Evolutionary conservation across 2,113 vertebrate species (phyloP).

Genomic region (Centropus unirufus): DNA sequence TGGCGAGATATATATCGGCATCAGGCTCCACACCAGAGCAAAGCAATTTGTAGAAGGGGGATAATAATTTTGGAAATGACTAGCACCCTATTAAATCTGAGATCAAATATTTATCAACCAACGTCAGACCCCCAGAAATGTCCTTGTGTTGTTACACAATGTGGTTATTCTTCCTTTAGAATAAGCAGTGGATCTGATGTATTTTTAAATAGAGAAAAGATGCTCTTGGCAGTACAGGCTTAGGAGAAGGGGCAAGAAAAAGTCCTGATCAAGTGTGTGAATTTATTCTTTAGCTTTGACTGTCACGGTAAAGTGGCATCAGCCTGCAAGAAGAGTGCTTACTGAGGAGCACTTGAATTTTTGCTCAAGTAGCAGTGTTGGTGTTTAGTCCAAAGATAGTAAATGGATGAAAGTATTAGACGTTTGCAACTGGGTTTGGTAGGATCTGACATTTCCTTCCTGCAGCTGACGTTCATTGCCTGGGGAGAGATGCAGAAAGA

Average conservation of each 20-base stretch:
- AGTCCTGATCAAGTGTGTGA: neutral
- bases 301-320: neutral
- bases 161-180: neutral
- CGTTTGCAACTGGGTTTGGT: neutral
- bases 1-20: neutral
- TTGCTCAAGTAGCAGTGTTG: neutral
- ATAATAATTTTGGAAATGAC: neutral
- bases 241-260: neutral
- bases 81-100: neutral
- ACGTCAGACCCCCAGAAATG: neutral
- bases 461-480: neutral
- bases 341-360: neutral
- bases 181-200: neutral
- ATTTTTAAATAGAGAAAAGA: neutral
- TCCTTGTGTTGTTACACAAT: neutral
- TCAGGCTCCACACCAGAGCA: neutral
- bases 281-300: neutral
- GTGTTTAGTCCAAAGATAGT: neutral
- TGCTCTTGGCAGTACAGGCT: neutral
- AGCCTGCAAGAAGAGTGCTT: neutral
- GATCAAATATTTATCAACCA: neutral
- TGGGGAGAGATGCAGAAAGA: neutral
- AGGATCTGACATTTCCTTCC: constrained; percentile 17
- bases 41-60: neutral
- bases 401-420: neutral